Conservation (phyloP, 2,797 vertebrate species). For the Enteromius anoplus region DNA sequence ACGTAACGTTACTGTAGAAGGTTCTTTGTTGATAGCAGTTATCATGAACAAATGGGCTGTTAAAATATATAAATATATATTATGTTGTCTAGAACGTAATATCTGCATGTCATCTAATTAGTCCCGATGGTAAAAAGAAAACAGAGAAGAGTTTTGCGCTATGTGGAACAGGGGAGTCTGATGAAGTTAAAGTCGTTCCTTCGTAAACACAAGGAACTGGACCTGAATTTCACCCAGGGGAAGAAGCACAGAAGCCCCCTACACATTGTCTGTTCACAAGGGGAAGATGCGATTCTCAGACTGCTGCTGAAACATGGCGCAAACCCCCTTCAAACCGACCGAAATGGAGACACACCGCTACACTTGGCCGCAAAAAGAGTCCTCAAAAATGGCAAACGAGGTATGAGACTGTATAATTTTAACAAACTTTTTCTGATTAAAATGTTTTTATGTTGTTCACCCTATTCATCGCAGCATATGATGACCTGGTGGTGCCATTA, state of each 20-base stretch:
- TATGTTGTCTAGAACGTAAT: neutral
- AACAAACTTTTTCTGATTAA: neutral
- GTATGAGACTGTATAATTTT: constrained; percentile 63
- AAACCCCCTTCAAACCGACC: constrained; percentile 72
- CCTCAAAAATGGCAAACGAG: constrained; percentile 72
- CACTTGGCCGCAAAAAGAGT: constrained; percentile 79
- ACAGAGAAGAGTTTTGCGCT: constrained; percentile 77
- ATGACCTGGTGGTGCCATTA: constrained; percentile 84
- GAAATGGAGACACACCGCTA: constrained; percentile 77
- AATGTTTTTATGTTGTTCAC: neutral
- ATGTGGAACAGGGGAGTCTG: constrained; percentile 78
- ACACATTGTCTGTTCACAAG: constrained; percentile 79
- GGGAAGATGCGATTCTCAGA: constrained; percentile 76
- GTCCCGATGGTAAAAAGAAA: constrained; percentile 68
- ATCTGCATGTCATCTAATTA: neutral
- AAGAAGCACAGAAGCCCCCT: constrained; percentile 77
- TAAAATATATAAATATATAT: neutral
- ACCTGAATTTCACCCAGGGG: constrained; percentile 75
- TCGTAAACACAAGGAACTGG: constrained; percentile 74
- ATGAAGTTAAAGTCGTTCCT: constrained; percentile 83
- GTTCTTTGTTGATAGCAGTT: neutral
- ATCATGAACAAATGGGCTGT: neutral
- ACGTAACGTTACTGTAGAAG: constrained; percentile 2
- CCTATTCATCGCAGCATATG: constrained; percentile 71
- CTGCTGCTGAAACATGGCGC: constrained; percentile 82